A percentile compares a stretch with the other conserved stretches of the same genome.
These are phyloP conservation scores for Phoenoteleia sp. DNA, from an alignment of 2,888 invertebrate species.

Conservation along the genomic window DNA sequence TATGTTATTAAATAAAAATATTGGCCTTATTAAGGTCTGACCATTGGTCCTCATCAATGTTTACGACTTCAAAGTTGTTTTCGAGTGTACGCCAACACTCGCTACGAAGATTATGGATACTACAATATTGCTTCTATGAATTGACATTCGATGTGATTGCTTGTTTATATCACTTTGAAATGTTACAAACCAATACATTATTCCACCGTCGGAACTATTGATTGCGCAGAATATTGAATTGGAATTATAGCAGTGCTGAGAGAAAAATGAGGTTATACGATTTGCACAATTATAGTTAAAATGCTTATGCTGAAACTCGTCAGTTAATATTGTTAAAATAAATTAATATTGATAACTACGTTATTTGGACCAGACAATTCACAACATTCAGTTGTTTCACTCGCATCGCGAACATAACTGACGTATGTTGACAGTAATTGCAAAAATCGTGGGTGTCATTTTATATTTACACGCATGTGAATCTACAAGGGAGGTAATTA, in stretches of 20 bases:
- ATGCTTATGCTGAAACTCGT: not conserved
- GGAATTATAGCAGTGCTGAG: slow-evolving; percentile 4
- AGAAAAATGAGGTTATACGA: slow-evolving; percentile 11
- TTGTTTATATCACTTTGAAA: slow-evolving; percentile 26
- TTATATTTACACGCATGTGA: too few relatives aligned
- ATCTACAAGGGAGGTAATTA: too few relatives aligned
- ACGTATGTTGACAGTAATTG: too few relatives aligned
- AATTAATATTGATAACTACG: too few relatives aligned
- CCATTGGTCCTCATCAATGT: not conserved
- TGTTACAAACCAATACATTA: slow-evolving; percentile 23
- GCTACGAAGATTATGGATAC: slow-evolving; percentile 7
- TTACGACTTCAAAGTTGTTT: slow-evolving; percentile 6
- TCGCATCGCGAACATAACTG: too few relatives aligned
- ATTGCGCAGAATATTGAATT: slow-evolving; percentile 27
- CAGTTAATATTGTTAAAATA: not conserved
- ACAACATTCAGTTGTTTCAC: too few relatives aligned
- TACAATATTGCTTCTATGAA: slow-evolving; percentile 8
- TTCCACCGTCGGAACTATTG: slow-evolving; percentile 16
- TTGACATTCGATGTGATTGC: slow-evolving; percentile 21
- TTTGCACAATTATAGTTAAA: not conserved
- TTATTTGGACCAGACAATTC: too few relatives aligned
- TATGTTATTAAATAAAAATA: not conserved
- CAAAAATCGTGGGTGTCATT: too few relatives aligned
- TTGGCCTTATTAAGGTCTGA: not conserved
- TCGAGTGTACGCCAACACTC: slow-evolving; percentile 3